phyloP scores from a whole-genome alignment of 2,113 vertebrate genomes.

The Dendrocopos noguchii region DNA sequence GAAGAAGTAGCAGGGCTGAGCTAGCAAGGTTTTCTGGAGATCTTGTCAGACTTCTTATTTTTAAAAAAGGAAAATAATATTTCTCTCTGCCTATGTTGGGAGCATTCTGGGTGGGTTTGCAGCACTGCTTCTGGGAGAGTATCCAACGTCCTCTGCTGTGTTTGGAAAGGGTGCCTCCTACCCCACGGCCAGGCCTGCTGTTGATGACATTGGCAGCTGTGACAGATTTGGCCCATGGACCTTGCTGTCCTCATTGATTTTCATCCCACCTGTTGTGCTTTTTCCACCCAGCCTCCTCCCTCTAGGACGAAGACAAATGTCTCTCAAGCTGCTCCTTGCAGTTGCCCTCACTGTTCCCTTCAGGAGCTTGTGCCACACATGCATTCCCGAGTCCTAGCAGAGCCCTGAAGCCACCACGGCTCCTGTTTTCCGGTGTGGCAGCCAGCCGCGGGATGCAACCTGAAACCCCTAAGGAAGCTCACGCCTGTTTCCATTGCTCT shows the following conservation, averaged over 20 bases:
- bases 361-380: not conserved
- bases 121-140: conserved; percentile 43
- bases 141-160: conserved; percentile 4
- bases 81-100: conserved; percentile 14
- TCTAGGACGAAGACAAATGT: not conserved
- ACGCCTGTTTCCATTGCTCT: not conserved
- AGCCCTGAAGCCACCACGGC: fast-evolving
- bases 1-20: not conserved
- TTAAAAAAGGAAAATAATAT: conserved; percentile 48
- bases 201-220: conserved; percentile 66
- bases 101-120: conserved; percentile 44
- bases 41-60: conserved; percentile 38
- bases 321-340: not conserved
- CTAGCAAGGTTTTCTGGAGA: fast-evolving
- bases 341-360: not conserved
- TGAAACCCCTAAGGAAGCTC: not conserved
- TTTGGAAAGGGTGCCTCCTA: conserved; percentile 68
- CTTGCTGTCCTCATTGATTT: not conserved
- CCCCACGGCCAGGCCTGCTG: not conserved
- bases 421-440: not conserved
- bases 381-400: not conserved
- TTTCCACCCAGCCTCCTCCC: not conserved
- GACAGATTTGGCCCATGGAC: not conserved
- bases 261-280: not conserved
- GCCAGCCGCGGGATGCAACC: not conserved